Evolutionary conservation across 2,797 vertebrate species (phyloP).

Genomic region (Glossophaga mutica): DNA sequence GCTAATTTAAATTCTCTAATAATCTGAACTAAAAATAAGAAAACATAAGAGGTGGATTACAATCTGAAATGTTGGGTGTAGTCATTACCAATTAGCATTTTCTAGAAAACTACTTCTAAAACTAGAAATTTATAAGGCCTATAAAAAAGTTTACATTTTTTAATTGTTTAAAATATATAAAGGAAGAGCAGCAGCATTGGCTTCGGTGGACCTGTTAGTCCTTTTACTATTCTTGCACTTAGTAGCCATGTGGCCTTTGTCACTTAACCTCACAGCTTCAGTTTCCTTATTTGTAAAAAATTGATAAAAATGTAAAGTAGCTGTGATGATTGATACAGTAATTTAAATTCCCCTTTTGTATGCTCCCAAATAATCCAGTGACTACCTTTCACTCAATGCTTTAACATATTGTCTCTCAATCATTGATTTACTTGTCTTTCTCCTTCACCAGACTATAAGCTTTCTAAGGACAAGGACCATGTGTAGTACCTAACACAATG

Average conservation of each 20-base stretch:
- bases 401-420: background rate
- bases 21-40: background rate
- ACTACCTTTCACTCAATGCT: background rate
- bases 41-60: conserved; percentile 2
- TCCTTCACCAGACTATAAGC: background rate
- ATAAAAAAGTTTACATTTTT: background rate
- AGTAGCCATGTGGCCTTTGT: background rate
- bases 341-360: background rate
- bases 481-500: background rate
- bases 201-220: background rate
- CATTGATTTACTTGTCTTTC: background rate
- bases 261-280: background rate
- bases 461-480: background rate
- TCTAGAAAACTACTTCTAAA: conserved; percentile 12
- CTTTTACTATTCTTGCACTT: background rate
- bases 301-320: background rate
- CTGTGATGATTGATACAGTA: background rate
- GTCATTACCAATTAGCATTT: background rate
- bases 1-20: conserved; percentile 30
- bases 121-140: background rate
- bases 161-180: background rate
- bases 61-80: background rate
- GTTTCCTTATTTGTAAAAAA: conserved; percentile 17
- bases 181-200: background rate
- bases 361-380: background rate